phyloP scores from a whole-genome alignment of 2,797 vertebrate genomes.

The Phataginus tetradactyla region DNA sequence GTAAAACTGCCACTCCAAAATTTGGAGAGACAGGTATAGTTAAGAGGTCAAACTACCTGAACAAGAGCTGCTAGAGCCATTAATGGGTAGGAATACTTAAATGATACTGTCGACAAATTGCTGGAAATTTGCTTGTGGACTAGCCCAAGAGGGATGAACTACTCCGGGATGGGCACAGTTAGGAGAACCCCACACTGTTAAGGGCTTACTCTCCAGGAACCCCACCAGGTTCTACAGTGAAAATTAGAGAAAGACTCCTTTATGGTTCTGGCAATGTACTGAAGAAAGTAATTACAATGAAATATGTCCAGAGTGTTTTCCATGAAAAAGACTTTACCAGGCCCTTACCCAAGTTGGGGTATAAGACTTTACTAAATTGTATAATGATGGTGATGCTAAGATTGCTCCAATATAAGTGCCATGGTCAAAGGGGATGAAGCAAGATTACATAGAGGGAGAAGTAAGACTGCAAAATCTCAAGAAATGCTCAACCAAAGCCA shows the following conservation, averaged over 20 bases:
- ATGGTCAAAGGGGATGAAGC: neutral
- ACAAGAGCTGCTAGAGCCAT: neutral
- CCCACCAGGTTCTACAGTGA: neutral
- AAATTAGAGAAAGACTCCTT: neutral
- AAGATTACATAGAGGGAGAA: neutral
- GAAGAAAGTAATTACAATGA: neutral
- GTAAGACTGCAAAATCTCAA: neutral
- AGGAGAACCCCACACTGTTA: neutral
- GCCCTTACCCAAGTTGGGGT: fast-evolving
- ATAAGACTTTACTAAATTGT: too few relatives aligned
- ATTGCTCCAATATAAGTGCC: too few relatives aligned
- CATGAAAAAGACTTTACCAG: neutral
- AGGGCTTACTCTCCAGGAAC: neutral
- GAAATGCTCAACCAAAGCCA: neutral
- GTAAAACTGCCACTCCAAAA: neutral
- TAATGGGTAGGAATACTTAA: neutral
- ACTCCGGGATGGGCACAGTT: neutral
- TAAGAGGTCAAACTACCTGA: neutral
- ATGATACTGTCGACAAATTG: neutral
- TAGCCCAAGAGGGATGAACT: neutral
- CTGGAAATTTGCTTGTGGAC: neutral
- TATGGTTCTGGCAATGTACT: neutral
- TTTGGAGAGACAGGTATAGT: neutral
- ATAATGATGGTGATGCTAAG: too few relatives aligned
- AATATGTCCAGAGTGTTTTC: neutral